Evolutionary conservation across 2,888 invertebrate species (phyloP).

Genomic region (Sialis lutaria): DNA sequence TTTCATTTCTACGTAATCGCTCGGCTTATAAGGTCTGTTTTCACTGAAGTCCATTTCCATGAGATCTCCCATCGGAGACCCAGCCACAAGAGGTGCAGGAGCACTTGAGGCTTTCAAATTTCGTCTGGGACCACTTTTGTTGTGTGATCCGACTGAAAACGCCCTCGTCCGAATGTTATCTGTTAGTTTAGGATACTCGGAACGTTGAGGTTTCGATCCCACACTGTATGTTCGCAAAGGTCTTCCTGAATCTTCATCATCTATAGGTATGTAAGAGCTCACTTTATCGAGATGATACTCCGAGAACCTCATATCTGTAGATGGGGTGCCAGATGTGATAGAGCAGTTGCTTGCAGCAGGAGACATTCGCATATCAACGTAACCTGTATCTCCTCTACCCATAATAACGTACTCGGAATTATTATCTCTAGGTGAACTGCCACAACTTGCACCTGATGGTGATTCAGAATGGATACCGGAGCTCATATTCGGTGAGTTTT

Average conservation of each 20-base stretch:
- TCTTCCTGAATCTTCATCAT: conserved; percentile 39
- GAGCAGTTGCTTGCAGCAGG: conserved; percentile 54
- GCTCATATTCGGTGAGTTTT: conserved; percentile 5
- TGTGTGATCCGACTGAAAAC: conserved; percentile 59
- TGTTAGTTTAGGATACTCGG: conserved; percentile 20
- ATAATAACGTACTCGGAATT: conserved; percentile 30
- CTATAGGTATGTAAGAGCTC: conserved; percentile 48
- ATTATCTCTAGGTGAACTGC: conserved; percentile 39
- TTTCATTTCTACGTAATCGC: conserved; percentile 28
- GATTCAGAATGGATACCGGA: conserved; percentile 6
- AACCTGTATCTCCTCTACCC: conserved; percentile 21
- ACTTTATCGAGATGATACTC: conserved; percentile 73
- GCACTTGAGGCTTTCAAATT: conserved; percentile 47
- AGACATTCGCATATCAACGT: conserved; percentile 45
- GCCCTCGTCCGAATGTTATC: conserved; percentile 46
- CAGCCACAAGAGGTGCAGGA: conserved; percentile 48
- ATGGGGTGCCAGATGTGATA: conserved; percentile 65
- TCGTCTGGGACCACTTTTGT: conserved; percentile 26
- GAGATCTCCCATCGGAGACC: conserved; percentile 48
- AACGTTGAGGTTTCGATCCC: conserved; percentile 42
- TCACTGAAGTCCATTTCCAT: conserved; percentile 63
- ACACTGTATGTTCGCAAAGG: conserved; percentile 74
- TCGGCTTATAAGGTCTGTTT: neutral
- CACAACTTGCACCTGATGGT: conserved; percentile 10
- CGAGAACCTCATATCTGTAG: conserved; percentile 55